Conservation (phyloP, 2,797 vertebrate species). For the Clarias laeviceps region DNA sequence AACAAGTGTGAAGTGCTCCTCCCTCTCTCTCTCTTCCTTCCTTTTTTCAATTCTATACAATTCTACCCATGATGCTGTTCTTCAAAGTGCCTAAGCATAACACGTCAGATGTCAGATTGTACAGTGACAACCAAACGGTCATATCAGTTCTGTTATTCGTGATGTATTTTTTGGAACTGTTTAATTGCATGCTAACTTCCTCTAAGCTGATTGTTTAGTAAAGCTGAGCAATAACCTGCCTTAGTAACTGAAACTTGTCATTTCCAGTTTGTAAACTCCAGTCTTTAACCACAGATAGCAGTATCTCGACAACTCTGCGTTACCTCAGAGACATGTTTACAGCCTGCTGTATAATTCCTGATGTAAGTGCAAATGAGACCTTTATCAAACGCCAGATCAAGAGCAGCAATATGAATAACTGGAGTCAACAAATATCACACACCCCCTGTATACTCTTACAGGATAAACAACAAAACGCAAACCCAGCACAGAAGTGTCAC, state of each 20-base stretch:
- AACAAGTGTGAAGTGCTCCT: conserved; percentile 52
- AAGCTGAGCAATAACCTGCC: background rate
- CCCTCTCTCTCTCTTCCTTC: conserved; percentile 52
- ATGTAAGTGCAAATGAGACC: background rate
- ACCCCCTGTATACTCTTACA: background rate
- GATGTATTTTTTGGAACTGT: background rate
- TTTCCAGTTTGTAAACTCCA: conserved; percentile 4
- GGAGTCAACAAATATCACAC: conserved; percentile 22
- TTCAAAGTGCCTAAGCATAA: background rate
- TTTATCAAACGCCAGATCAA: background rate
- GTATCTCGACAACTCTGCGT: background rate
- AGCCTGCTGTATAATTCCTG: background rate
- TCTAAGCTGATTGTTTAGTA: background rate
- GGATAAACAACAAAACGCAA: background rate
- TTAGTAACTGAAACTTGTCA: background rate
- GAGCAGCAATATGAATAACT: conserved; percentile 8
- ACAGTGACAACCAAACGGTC: background rate
- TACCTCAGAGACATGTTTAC: background rate
- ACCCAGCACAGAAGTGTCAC: background rate
- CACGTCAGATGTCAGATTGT: background rate
- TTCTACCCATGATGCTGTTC: conserved; percentile 31
- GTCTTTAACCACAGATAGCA: background rate
- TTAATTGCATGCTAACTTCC: background rate
- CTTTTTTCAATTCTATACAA: conserved; percentile 49
- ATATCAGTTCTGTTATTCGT: background rate